Percentiles rank a stretch among this genome's conserved stretches.
Evolutionary conservation across 2,888 invertebrate genomes (phyloP).

Genomic region (Deilephila porcellus): DNA sequence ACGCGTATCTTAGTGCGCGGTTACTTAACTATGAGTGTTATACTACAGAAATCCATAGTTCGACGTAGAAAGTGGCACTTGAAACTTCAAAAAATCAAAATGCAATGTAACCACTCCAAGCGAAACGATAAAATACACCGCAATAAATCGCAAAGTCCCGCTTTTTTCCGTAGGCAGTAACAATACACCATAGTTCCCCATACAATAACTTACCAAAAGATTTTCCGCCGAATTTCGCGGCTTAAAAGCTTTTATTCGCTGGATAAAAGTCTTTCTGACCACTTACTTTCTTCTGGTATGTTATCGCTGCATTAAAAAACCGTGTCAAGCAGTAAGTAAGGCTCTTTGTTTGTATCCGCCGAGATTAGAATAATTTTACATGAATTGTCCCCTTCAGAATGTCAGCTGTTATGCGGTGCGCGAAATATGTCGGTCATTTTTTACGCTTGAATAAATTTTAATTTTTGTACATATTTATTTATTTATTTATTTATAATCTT

Average conservation of each 20-base stretch:
- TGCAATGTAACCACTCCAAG: neutral
- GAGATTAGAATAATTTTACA: slow-evolving; percentile 29
- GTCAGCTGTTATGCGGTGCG: neutral
- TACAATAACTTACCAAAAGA: slow-evolving; percentile 20
- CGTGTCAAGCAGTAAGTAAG: slow-evolving; percentile 18
- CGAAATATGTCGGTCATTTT: slow-evolving; percentile 21
- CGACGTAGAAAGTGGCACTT: neutral
- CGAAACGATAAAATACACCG: neutral
- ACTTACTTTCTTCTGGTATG: slow-evolving; percentile 18
- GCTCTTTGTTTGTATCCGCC: slow-evolving; percentile 25
- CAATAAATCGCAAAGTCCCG: slow-evolving; percentile 2
- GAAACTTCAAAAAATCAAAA: neutral
- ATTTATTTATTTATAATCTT: too few relatives aligned
- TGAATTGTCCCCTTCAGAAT: slow-evolving; percentile 18
- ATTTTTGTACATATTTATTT: too few relatives aligned
- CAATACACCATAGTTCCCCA: slow-evolving; percentile 19
- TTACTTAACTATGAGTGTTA: too few relatives aligned
- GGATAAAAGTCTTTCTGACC: slow-evolving; percentile 21
- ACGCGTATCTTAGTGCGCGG: too few relatives aligned
- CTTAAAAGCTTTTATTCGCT: slow-evolving; percentile 19
- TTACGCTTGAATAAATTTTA: slow-evolving; percentile 23
- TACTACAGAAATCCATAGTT: too few relatives aligned
- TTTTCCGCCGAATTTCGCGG: slow-evolving; percentile 4
- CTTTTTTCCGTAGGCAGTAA: neutral
- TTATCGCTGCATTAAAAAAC: slow-evolving; percentile 27